Evolutionary conservation across 1,140 invertebrate genomes (phyloP).

Genomic region (Diorhabda carinulata): DNA sequence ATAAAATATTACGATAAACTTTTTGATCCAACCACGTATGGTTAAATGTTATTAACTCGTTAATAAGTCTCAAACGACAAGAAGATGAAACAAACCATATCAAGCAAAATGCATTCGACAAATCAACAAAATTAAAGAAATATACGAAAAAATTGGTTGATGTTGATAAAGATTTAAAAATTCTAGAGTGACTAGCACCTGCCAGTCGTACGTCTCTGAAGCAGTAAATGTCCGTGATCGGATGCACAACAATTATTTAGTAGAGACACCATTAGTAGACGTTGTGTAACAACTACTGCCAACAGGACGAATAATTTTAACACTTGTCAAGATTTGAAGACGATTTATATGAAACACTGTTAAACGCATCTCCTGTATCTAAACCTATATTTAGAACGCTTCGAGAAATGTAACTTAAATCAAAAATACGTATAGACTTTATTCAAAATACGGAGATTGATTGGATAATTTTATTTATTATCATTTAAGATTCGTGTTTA

Average conservation of each 20-base stretch:
- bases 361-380: neutral
- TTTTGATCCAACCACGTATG: too few species aligned
- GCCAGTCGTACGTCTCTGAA: conserved; percentile 24
- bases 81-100: too few species aligned
- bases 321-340: conserved; percentile 26
- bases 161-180: neutral
- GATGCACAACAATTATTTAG: conserved; percentile 28
- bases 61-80: too few species aligned
- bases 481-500: too few species aligned
- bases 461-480: too few species aligned
- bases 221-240: conserved; percentile 21
- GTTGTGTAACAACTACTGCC: conserved; percentile 27
- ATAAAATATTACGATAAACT: too few species aligned
- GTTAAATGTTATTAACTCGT: too few species aligned
- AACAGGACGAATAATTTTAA: conserved; percentile 31
- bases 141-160: neutral
- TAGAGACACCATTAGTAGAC: conserved; percentile 25
- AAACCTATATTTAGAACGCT: neutral
- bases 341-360: conserved; percentile 21
- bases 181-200: conserved; percentile 13
- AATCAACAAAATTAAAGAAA: neutral
- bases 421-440: too few species aligned
- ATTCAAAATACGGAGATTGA: too few species aligned
- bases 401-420: neutral
- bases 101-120: neutral